Evolutionary conservation across 2,113 vertebrate species (phyloP).

Genomic region (Addax nasomaculatus): DNA sequence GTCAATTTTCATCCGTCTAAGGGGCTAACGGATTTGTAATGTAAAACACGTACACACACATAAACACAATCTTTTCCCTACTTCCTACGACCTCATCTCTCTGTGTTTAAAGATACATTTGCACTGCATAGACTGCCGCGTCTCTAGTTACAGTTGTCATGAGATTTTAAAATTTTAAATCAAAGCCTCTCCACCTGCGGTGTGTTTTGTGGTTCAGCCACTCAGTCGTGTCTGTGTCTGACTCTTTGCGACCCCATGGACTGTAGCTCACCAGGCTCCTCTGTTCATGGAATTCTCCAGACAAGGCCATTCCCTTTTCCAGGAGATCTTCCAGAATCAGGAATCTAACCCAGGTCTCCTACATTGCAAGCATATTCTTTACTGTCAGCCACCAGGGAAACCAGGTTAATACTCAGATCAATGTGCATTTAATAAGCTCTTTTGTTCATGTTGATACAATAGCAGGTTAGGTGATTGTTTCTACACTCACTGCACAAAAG

Average conservation of each 20-base stretch:
- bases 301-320: not conserved
- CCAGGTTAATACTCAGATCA: not conserved
- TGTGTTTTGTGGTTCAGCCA: not conserved
- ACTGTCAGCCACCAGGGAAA: not conserved
- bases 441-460: not conserved
- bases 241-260: not conserved
- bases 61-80: not conserved
- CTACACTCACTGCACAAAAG: not conserved
- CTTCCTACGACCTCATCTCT: not conserved
- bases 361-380: not conserved
- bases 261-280: not conserved
- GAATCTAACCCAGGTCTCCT: not conserved
- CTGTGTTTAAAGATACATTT: not conserved
- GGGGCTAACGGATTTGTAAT: not conserved
- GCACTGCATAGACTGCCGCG: fast-evolving
- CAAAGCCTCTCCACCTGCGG: not conserved
- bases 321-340: not conserved
- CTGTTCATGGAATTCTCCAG: not conserved
- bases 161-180: not conserved
- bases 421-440: not conserved
- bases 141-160: not conserved
- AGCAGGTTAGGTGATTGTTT: not conserved
- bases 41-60: not conserved
- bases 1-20: not conserved
- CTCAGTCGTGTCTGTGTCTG: not conserved